Base-by-base conservation (phyloP, 2,113 vertebrate genomes). In the Camelus bactrianus region DNA sequence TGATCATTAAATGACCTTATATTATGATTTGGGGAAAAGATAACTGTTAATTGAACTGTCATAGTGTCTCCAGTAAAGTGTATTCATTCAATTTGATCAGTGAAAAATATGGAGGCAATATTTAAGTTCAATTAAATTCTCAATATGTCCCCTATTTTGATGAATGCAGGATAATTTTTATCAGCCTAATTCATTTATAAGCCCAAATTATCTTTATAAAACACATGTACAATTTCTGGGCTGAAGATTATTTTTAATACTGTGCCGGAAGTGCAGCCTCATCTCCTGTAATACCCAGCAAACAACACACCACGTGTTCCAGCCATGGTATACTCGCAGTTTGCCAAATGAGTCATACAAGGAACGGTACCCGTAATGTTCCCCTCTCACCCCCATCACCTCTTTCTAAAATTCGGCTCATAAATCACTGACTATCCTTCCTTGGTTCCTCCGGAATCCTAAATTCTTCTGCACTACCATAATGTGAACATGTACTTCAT, bases 401-500 rank as follows among this genome's bases (percentile, higher is more conserved):
- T 70, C 19, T 38, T 81, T 50, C 50, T 32, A 22, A 85, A 76
- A 52, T 24, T 50, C 75, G 81, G 38, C 32, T 64, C 58, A 58
- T 28, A 65, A 32, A 46, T 38, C 32, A 50, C 9, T n/a, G 20
- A 14, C 48, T 4, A 19, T 26, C 46, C 19, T 32, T 28, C n/a
- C 19, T 19, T 26, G 2, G 8, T 58, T 72, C 3, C 30, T 48
- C 75, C 28, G 4, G 35, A 42, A n/a, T 42, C 38, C 19, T 60
- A 22, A 58, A 70, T 58, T 65, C 20, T 35, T 67, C 10, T 56
- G 12, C 65, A 12, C 58, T 22, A n/a, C 10, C 11, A 24, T 7
- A 6, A 3, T 67, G 19, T 17, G 24, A 76, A 15, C 7, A 2
- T 3, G 5, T 20, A n/a, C 11, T 38, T 14, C 2, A 0, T 3